Evolutionary conservation across 23 tunicate genomes (phyloP).

Genomic region (Halocynthia aurantium): DNA sequence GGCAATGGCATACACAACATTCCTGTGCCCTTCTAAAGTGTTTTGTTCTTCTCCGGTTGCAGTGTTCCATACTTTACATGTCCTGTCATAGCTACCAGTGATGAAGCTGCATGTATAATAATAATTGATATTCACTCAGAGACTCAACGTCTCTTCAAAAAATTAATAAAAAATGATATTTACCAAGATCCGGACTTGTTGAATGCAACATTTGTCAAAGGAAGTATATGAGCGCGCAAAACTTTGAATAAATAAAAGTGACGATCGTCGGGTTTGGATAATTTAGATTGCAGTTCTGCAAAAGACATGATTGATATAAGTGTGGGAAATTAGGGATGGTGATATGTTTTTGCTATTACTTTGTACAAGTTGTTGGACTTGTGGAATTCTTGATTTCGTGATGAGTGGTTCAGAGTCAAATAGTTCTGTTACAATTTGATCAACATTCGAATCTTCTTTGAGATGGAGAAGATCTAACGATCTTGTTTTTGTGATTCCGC

Average conservation of each 20-base stretch:
- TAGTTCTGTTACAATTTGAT: slow-evolving; percentile 28
- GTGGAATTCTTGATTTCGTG: slow-evolving; percentile 62
- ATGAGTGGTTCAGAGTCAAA: slow-evolving; percentile 65
- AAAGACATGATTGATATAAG: neutral
- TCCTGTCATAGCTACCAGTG: slow-evolving; percentile 98
- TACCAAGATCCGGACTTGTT: slow-evolving; percentile 94
- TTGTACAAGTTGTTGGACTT: slow-evolving; percentile 63
- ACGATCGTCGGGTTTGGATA: slow-evolving; percentile 38
- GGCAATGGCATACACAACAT: slow-evolving; percentile 96
- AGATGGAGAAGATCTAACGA: slow-evolving; percentile 73
- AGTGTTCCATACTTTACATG: slow-evolving; percentile 98
- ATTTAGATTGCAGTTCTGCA: slow-evolving; percentile 70
- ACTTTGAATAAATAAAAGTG: slow-evolving; percentile 92
- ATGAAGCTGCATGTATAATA: slow-evolving; percentile 40
- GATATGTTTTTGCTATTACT: slow-evolving; percentile 24
- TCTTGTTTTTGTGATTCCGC: slow-evolving; percentile 70
- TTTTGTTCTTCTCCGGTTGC: slow-evolving; percentile 79
- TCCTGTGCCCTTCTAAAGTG: slow-evolving; percentile 92
- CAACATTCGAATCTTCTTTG: slow-evolving; percentile 37
- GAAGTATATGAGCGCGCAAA: slow-evolving; percentile 87
- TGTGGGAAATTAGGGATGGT: neutral
- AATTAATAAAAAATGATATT: neutral
- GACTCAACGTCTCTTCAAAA: too few species aligned
- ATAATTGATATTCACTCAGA: too few species aligned
- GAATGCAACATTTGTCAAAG: slow-evolving; percentile 91